Conservation (phyloP, 2,113 vertebrate genomes). For the Acrocephalus arundinaceus region DNA sequence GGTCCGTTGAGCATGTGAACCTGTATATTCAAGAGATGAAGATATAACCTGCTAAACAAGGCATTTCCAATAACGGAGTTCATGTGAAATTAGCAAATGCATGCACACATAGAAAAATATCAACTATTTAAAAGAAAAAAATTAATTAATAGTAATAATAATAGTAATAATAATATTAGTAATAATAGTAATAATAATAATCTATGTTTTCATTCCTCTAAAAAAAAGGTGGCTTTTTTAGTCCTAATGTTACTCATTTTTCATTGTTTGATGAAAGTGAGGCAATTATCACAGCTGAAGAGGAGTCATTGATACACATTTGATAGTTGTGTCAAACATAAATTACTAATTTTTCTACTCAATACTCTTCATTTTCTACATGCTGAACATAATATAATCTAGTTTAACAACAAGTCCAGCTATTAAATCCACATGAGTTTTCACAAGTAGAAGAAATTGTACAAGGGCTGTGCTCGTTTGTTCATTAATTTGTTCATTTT, state of each 20-base stretch:
- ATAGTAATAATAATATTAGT: fast-evolving
- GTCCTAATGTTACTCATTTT: background rate
- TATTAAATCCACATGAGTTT: background rate
- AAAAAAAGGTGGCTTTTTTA: background rate
- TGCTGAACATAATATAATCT: background rate
- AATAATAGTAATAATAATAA: background rate
- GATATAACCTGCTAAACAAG: background rate
- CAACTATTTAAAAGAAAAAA: background rate
- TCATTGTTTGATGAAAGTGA: background rate
- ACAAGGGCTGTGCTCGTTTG: background rate
- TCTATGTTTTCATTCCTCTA: background rate
- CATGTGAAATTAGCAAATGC: background rate
- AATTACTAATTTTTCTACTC: background rate
- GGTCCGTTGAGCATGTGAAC: background rate
- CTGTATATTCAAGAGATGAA: fast-evolving
- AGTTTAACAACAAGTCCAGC: background rate
- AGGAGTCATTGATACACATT: background rate
- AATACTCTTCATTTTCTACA: background rate
- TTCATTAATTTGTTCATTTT: background rate
- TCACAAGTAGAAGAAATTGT: background rate
- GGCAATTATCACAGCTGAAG: background rate
- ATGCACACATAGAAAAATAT: background rate
- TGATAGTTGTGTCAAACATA: background rate
- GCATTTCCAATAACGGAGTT: background rate
- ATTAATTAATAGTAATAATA: background rate